Conservation (phyloP, 2,888 invertebrate species). For the Synanthedon andrenaeformis region DNA sequence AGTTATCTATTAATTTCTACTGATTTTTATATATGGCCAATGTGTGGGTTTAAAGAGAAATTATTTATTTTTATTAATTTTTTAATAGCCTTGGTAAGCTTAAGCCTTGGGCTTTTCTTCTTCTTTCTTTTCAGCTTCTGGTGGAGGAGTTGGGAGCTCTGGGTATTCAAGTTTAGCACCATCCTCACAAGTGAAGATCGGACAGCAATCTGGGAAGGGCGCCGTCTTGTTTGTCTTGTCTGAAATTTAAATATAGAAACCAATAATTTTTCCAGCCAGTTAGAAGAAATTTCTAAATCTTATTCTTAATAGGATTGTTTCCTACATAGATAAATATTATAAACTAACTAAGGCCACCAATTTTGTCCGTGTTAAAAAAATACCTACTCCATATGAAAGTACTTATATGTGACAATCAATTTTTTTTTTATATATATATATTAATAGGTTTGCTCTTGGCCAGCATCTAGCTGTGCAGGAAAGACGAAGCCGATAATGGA, state of each 20-base stretch:
- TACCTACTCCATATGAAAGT: too few relatives aligned
- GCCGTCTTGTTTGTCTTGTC: conserved; percentile 93
- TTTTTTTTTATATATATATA: too few relatives aligned
- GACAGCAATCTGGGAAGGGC: conserved; percentile 88
- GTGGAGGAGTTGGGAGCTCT: conserved; percentile 73
- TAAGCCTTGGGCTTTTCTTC: conserved; percentile 52
- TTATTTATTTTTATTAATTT: conserved; percentile 6
- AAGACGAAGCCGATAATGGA: too few relatives aligned
- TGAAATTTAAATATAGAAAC: conserved; percentile 28
- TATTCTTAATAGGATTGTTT: too few relatives aligned
- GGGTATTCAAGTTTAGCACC: conserved; percentile 89
- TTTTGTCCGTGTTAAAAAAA: too few relatives aligned
- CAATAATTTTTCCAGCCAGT: not conserved
- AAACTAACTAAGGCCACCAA: too few relatives aligned
- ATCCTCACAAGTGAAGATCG: conserved; percentile 85
- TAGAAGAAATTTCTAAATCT: not conserved
- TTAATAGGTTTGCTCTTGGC: too few relatives aligned
- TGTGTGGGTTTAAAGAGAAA: not conserved
- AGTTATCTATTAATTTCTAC: not conserved
- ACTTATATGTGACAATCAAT: too few relatives aligned
- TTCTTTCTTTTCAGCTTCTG: conserved; percentile 42
- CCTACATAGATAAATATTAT: too few relatives aligned
- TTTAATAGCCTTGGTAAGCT: too few relatives aligned
- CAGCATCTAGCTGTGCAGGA: too few relatives aligned
- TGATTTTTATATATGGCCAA: not conserved